Percentiles rank a stretch among this genome's conserved stretches.
Evolutionary conservation across 2,888 invertebrate species (phyloP).

Genomic region (Heliconius ismenius): DNA sequence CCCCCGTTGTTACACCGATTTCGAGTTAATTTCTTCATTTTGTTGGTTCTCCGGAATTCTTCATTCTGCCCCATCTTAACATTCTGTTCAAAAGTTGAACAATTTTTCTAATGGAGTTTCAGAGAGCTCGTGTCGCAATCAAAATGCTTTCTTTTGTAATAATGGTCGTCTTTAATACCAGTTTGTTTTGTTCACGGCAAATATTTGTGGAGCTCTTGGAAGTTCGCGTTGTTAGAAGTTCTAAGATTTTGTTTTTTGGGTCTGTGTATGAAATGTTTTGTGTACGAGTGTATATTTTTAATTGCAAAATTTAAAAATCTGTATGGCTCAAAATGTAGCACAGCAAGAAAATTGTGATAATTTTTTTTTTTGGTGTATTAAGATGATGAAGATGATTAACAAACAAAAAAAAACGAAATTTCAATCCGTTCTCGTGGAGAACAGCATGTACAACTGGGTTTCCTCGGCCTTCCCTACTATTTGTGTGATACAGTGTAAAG

Average conservation of each 20-base stretch:
- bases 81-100: conserved; percentile 57
- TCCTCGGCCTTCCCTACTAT: background rate
- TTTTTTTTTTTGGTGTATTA: no score
- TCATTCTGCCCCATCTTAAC: conserved; percentile 47
- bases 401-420: no score
- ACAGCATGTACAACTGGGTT: background rate
- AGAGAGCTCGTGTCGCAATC: conserved; percentile 51
- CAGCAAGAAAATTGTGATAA: background rate
- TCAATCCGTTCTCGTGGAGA: no score
- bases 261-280: conserved; percentile 4
- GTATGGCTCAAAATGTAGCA: background rate
- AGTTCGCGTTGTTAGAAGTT: conserved; percentile 27
- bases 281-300: conserved; percentile 2
- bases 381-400: no score
- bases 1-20: conserved; percentile 73
- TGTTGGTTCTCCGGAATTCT: conserved; percentile 60
- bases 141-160: conserved; percentile 55
- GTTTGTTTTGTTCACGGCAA: conserved; percentile 32
- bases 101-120: conserved; percentile 75
- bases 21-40: conserved; percentile 77
- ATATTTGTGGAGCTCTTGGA: conserved; percentile 36
- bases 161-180: conserved; percentile 44
- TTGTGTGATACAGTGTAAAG: background rate
- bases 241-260: conserved; percentile 8
- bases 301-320: background rate